Conservation (phyloP, 2,797 vertebrate species). For the Cyclopterus lumpus region DNA sequence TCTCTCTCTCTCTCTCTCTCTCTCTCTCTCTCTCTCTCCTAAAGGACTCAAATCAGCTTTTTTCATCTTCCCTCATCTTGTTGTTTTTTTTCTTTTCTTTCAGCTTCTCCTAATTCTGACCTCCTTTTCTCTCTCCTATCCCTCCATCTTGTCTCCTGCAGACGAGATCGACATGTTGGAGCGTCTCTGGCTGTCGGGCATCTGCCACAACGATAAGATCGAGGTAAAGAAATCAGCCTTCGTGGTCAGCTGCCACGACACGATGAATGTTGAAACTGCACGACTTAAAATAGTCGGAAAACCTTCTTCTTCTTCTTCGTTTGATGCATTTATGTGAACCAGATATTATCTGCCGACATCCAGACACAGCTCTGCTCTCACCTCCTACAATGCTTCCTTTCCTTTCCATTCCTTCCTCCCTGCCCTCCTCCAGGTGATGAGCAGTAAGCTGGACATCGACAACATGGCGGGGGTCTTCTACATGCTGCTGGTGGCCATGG, state of each 20-base stretch:
- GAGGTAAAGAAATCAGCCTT: too few species aligned
- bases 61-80: background rate
- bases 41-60: background rate
- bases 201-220: slow-evolving; percentile 87
- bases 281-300: too few species aligned
- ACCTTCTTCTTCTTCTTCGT: too few species aligned
- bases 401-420: slow-evolving; percentile 68
- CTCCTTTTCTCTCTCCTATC: background rate
- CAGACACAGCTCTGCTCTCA: background rate
- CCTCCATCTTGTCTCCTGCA: slow-evolving; percentile 51
- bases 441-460: slow-evolving; percentile 88
- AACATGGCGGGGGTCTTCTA: slow-evolving; percentile 88
- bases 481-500: slow-evolving; percentile 86
- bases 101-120: slow-evolving; percentile 19
- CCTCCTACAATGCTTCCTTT: background rate
- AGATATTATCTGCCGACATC: too few species aligned
- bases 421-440: slow-evolving; percentile 85
- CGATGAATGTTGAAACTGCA: too few species aligned
- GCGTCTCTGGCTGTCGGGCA: slow-evolving; percentile 86
- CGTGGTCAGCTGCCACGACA: too few species aligned
- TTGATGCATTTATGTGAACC: too few species aligned
- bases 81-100: background rate
- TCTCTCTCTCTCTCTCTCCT: background rate
- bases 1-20: too few species aligned
- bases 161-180: slow-evolving; percentile 88